These are phyloP conservation scores for Malachius bipustulatus DNA, from an alignment of 2,888 invertebrate genomes.

Conservation along the genomic window DNA sequence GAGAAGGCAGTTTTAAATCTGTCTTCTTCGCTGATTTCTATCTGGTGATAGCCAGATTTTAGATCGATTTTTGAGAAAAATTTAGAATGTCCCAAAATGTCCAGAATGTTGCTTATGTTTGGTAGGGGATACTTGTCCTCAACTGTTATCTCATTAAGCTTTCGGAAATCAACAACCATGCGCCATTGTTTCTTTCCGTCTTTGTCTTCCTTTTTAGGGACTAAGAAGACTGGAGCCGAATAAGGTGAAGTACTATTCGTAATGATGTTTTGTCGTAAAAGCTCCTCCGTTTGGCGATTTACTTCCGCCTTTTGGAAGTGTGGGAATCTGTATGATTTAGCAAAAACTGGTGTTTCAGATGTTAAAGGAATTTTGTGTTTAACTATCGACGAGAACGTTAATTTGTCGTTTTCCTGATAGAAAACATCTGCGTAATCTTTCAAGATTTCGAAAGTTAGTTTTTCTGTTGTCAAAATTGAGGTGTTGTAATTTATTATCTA, in stretches of 20 bases:
- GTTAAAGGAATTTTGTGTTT: too few species aligned
- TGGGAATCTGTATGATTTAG: neutral
- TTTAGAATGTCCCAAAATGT: constrained; percentile 18
- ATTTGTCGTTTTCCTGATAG: too few species aligned
- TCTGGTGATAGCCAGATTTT: constrained; percentile 1
- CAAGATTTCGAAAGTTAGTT: too few species aligned
- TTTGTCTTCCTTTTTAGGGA: constrained; percentile 4
- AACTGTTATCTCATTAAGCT: constrained; percentile 7
- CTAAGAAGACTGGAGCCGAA: constrained; percentile 1
- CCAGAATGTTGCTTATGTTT: constrained; percentile 1
- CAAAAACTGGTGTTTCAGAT: neutral
- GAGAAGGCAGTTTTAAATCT: constrained; percentile 1
- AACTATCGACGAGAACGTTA: neutral
- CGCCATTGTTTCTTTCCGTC: constrained; percentile 4
- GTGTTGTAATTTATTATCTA: neutral
- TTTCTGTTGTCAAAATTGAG: neutral
- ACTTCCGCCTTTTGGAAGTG: neutral
- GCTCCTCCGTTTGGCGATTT: neutral
- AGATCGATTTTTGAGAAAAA: too few species aligned
- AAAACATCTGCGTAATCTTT: too few species aligned
- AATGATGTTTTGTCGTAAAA: neutral
- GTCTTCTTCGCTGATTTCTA: neutral
- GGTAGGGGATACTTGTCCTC: neutral
- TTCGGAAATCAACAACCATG: constrained; percentile 4
- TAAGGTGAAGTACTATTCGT: neutral